Evolutionary conservation across 2,797 vertebrate genomes (phyloP).

Genomic region (Gallinago stenura): DNA sequence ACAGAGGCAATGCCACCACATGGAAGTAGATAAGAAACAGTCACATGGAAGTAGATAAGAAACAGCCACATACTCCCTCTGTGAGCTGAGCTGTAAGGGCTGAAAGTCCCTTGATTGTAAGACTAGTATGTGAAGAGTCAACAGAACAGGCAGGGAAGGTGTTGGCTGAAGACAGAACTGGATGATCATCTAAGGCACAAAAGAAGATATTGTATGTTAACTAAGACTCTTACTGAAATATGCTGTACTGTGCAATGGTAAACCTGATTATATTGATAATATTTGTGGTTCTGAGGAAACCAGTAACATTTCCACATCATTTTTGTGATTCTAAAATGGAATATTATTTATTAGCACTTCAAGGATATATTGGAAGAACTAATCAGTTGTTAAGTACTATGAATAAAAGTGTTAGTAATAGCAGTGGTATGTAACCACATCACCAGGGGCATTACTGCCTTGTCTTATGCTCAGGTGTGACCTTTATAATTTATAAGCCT

Average conservation of each 20-base stretch:
- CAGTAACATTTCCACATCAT: background rate
- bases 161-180: background rate
- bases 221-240: background rate
- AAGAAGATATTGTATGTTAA: background rate
- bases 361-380: background rate
- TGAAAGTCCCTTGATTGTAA: background rate
- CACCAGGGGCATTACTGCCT: background rate
- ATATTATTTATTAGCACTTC: background rate
- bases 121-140: background rate
- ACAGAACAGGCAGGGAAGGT: background rate
- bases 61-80: background rate
- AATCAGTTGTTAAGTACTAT: background rate
- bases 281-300: background rate
- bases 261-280: background rate
- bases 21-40: background rate
- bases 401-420: background rate
- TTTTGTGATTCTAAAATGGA: background rate
- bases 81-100: background rate
- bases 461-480: background rate
- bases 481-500: background rate
- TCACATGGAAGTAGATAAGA: background rate
- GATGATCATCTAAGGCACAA: background rate
- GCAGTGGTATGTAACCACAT: background rate
- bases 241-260: background rate
- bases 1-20: background rate